phyloP scores from a whole-genome alignment of 1,140 invertebrate genomes.

The Drosophila ironensis region DNA sequence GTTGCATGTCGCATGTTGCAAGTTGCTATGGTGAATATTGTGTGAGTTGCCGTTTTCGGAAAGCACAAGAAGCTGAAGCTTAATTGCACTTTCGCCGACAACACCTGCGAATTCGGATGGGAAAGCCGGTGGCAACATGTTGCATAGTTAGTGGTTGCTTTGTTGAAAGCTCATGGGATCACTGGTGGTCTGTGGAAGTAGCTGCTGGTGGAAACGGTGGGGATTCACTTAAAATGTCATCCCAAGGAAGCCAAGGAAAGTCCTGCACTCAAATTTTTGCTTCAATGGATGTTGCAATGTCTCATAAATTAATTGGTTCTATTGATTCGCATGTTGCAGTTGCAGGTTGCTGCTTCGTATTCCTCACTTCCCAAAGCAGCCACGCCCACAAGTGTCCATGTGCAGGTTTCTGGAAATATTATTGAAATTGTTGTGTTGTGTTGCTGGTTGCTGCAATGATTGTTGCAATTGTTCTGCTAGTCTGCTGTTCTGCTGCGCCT shows the following conservation, averaged over 20 bases:
- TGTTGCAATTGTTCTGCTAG: conserved; percentile 24
- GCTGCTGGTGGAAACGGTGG: not conserved
- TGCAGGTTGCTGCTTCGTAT: conserved; percentile 9
- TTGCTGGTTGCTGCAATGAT: conserved; percentile 38
- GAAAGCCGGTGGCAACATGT: conserved; percentile 11
- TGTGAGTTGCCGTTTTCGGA: conserved; percentile 21
- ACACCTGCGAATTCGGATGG: conserved; percentile 6
- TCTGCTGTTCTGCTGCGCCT: conserved; percentile 68
- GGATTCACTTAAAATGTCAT: no score
- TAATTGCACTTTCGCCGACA: conserved; percentile 67
- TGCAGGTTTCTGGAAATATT: conserved; percentile 73
- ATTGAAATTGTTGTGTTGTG: conserved; percentile 39
- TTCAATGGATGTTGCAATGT: conserved; percentile 16
- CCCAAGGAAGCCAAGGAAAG: no score
- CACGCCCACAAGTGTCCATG: conserved; percentile 77
- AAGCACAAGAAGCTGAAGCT: conserved; percentile 70
- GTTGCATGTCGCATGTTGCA: conserved; percentile 18
- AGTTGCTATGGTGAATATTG: conserved; percentile 12
- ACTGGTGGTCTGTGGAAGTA: not conserved
- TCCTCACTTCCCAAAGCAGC: conserved; percentile 50
- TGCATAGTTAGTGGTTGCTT: conserved; percentile 7
- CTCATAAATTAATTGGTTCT: conserved; percentile 1
- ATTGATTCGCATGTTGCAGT: conserved; percentile 3
- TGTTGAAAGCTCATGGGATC: conserved; percentile 15
- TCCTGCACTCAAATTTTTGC: no score